Evolutionary conservation across 1,140 invertebrate species (phyloP), one percentile per base, ranked within the genome.

Genomic region (Zaprionus vittiger): DNA sequence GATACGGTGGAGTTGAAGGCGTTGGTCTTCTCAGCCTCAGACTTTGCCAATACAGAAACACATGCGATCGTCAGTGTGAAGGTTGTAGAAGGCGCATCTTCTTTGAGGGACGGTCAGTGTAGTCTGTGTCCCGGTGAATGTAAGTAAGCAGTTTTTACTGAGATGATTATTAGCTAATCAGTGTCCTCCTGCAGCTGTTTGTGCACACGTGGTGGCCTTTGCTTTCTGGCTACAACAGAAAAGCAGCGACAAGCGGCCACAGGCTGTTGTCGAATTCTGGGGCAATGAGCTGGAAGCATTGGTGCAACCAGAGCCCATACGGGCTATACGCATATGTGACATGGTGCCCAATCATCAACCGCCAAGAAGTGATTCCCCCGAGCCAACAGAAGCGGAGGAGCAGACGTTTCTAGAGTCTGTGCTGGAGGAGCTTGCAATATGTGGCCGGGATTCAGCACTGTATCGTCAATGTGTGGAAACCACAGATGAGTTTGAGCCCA

Each of bases 201-300:
- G 91, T 24, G 49, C 56, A 15, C 91, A 92, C 37, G 67, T 92
- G 2, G 70, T 92, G 15, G 79, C 90, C 4, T 91, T 92, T 20
- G 75, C 82, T 1, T 91, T 92, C 34, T 92, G 91, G 91, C 41
- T 92, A n/a, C 81, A 92, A 15, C 67, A 73, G 14, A 91, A 90
- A 26, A 91, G 78, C 41, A 79, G 67, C 0, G 82, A 92, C 0
- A 73, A 72, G 17, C 75, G 57, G 26, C 79, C 86, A 5, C 62
- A 69, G 1, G 80, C 73, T 28, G 64, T 92, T 9, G 31, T 82
- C 4, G 82, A 92, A n/a, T 92, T 90, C 34, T 92, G 91, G 91
- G 91, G 91, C 20, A 72, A 75, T 61, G 91, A 92, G 49, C 62
- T 82, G 26, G 91, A 92, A 55, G 62, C 71, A 0, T 38, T 91